Base-by-base conservation (phyloP, 2,888 invertebrate genomes). In the Bedellia somnulentella region DNA sequence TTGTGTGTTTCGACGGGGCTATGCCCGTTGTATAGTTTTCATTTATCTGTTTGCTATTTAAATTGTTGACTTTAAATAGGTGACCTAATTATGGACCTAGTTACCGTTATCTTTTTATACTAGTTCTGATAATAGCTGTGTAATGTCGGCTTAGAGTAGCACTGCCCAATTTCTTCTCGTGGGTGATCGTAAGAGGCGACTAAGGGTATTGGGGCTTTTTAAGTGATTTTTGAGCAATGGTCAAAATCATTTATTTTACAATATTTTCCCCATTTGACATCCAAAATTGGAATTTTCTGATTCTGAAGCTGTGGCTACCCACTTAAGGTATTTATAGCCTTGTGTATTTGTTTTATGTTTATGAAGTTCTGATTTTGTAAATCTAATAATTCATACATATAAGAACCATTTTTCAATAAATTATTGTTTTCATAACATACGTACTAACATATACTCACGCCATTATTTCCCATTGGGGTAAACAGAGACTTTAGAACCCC, bases 1-100 rank as follows among this genome's bases (percentile, higher is more conserved):
- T 62, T 62, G 62, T 63, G 14, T 21, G 14, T 29, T 29, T 15
- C 21, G 21, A 14, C 26, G 15, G 26, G 26, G 26, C 15, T 26
- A 2, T 4, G 10, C 15, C 26, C 21, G n/a, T 21, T 2, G n/a
- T 3, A 2, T 8, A 3, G 21, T 21, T 21, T 21, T 21, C 9
- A n/a, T 21, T 21, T 21, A n/a, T n/a, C 21, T 3, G n/a, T 21
- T 21, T 3, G 21, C 9, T n/a, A 3, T 21, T 21, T 3, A n/a
- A 21, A 10, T 2, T 21, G n/a, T n/a, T n/a, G n/a, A n/a, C n/a
- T 10, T 2, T 21, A n/a, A 10, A 21, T 21, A 21, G 21, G 2
- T n/a, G 3, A 21, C 9, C 21, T 21, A n/a, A 3, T 10, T 21
- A 21, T 2, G 2, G 21, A 21, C 9, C 9, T 8, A 3, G 8